phyloP scores from a whole-genome alignment of 2,888 invertebrate species.

The Stictocephala bisonia region DNA sequence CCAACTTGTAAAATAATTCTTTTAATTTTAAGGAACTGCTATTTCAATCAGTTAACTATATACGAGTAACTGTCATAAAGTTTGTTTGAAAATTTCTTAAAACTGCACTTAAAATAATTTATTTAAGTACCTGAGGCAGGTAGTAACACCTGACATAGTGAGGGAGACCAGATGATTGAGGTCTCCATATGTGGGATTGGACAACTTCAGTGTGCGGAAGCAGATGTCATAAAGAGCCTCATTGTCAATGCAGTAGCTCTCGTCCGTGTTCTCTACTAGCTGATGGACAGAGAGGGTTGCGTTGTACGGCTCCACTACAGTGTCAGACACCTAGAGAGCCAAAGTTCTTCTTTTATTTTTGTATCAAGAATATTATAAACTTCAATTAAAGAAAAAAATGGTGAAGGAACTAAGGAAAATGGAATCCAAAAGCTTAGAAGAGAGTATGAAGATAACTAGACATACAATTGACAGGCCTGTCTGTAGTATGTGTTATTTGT shows the following conservation, averaged over 20 bases:
- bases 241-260: conserved; percentile 74
- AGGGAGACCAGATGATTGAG: conserved; percentile 73
- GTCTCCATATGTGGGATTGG: conserved; percentile 76
- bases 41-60: background rate
- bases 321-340: conserved; percentile 69
- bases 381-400: too few species aligned
- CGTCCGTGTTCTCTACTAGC: conserved; percentile 73
- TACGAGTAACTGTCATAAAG: background rate
- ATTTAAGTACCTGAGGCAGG: conserved; percentile 70
- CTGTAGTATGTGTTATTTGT: too few species aligned
- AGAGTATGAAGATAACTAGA: too few species aligned
- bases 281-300: conserved; percentile 73
- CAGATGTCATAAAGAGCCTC: conserved; percentile 75
- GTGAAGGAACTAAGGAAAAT: too few species aligned
- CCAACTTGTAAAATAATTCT: too few species aligned
- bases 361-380: too few species aligned
- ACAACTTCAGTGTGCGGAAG: conserved; percentile 72
- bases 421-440: too few species aligned
- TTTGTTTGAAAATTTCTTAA: background rate
- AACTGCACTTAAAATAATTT: background rate
- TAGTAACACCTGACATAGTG: conserved; percentile 69
- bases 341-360: too few species aligned
- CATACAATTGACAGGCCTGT: too few species aligned
- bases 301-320: conserved; percentile 74
- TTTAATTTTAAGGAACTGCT: too few species aligned